Conservation (phyloP, 1,140 invertebrate genomes). For the Streblospio benedicti region DNA sequence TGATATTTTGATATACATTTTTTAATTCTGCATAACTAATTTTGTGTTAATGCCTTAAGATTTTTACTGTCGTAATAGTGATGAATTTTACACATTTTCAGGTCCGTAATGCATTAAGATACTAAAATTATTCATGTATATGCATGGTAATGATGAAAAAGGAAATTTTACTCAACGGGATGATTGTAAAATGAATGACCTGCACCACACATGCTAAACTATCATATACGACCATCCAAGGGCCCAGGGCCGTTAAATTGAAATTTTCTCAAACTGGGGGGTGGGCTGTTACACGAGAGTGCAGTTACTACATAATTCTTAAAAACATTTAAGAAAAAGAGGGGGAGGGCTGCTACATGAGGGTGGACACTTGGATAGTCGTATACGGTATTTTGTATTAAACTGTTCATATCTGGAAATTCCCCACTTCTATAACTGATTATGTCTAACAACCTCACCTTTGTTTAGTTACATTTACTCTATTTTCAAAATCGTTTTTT, state of each 20-base stretch:
- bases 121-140: too few species aligned
- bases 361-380: not conserved
- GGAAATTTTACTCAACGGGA: too few species aligned
- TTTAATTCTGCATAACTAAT: too few species aligned
- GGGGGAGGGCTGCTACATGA: not conserved
- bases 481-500: slow-evolving; percentile 7
- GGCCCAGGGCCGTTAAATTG: not conserved
- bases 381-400: not conserved
- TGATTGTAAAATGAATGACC: too few species aligned
- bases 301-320: not conserved
- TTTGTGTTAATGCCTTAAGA: too few species aligned
- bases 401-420: not conserved
- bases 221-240: not conserved
- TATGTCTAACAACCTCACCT: not conserved
- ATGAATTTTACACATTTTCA: too few species aligned
- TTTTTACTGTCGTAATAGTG: too few species aligned
- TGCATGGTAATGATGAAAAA: too few species aligned
- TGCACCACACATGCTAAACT: not conserved
- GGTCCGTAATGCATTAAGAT: too few species aligned
- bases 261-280: not conserved
- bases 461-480: not conserved
- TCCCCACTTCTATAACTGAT: not conserved
- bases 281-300: too few species aligned
- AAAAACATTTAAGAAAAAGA: not conserved
- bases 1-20: too few species aligned